These are phyloP conservation scores for Agelas oroides DNA, from an alignment of 37 sponge, comb jelly and placozoan genomes.

Conservation along the genomic window DNA sequence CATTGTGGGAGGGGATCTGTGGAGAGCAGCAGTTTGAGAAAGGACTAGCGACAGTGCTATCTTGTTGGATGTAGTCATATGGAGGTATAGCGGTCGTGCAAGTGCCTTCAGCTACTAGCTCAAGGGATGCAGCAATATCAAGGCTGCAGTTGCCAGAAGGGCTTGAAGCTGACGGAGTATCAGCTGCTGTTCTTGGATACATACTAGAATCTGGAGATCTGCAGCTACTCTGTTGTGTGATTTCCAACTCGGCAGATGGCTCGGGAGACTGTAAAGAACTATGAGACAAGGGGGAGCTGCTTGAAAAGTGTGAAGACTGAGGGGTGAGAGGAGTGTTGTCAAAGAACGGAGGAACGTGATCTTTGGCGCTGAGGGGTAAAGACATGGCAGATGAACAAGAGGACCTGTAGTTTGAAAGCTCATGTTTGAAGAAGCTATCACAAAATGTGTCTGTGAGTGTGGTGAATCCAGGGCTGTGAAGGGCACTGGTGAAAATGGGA, in stretches of 20 bases:
- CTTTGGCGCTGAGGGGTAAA: neutral
- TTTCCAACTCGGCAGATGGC: neutral
- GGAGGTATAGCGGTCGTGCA: neutral
- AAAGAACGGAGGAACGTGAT: neutral
- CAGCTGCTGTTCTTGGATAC: conserved; percentile 21
- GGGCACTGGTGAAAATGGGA: neutral
- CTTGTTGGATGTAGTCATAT: neutral
- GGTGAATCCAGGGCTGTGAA: conserved; percentile 22
- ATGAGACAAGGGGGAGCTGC: conserved; percentile 56
- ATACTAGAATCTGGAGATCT: neutral
- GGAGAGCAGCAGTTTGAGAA: no score
- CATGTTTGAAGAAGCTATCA: conserved; percentile 37
- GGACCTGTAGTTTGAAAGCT: neutral
- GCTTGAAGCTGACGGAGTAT: no score
- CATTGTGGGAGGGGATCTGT: neutral
- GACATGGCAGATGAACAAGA: neutral
- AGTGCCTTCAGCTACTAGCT: conserved; percentile 2
- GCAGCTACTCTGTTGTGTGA: neutral
- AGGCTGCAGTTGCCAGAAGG: neutral
- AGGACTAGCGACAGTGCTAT: neutral
- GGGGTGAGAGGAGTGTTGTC: conserved; percentile 49
- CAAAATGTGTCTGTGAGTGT: conserved; percentile 17
- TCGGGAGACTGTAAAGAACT: conserved; percentile 11
- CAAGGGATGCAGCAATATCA: conserved; percentile 35
- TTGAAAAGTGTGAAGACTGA: conserved; percentile 40